Evolutionary conservation across 2,888 invertebrate species (phyloP).

Genomic region (Apotomis turbidana): DNA sequence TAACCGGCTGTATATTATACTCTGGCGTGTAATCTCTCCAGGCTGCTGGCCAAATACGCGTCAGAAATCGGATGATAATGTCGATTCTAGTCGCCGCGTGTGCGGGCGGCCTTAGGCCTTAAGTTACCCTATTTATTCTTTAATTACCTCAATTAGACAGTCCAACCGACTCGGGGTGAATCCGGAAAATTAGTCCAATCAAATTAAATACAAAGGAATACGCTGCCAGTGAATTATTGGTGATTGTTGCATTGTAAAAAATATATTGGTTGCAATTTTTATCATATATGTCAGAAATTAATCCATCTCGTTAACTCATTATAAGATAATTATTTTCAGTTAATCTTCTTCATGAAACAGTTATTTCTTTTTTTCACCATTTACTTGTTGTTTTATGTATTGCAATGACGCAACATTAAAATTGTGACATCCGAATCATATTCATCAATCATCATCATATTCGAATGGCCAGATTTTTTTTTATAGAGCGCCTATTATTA

Average conservation of each 20-base stretch:
- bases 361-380: too few relatives aligned
- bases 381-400: too few relatives aligned
- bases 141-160: constrained; percentile 58
- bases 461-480: too few relatives aligned
- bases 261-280: not conserved
- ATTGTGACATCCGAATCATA: too few relatives aligned
- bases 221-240: not conserved
- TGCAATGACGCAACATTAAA: too few relatives aligned
- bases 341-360: too few relatives aligned
- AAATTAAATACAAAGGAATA: constrained; percentile 7
- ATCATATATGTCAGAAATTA: not conserved
- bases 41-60: constrained; percentile 31
- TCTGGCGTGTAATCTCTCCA: constrained; percentile 37
- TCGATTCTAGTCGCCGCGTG: constrained; percentile 43
- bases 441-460: too few relatives aligned
- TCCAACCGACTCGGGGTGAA: constrained; percentile 40
- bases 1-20: not conserved
- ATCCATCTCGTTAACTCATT: too few relatives aligned
- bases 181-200: constrained; percentile 18
- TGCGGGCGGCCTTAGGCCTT: constrained; percentile 51
- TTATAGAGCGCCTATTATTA: too few relatives aligned
- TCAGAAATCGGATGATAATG: constrained; percentile 26
- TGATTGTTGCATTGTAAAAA: not conserved
- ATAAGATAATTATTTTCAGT: too few relatives aligned
- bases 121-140: constrained; percentile 74